phyloP scores from a whole-genome alignment of 2,113 vertebrate species.

The Meleagris gallopavo region DNA sequence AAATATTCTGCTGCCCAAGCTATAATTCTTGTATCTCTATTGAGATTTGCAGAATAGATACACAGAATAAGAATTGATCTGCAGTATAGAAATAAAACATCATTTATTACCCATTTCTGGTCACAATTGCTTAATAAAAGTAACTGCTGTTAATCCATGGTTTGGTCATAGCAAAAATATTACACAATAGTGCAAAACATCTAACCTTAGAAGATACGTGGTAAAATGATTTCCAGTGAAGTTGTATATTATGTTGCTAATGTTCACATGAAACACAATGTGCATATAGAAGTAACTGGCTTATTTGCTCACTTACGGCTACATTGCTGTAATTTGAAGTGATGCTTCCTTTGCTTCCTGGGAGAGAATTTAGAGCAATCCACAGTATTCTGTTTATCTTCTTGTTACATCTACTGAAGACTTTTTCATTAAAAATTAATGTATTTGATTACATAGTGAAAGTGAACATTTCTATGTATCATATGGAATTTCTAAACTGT shows the following conservation, averaged over 20 bases:
- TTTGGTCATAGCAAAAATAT: neutral
- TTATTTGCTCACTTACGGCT: neutral
- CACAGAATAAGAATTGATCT: neutral
- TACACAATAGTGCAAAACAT: neutral
- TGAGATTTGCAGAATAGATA: neutral
- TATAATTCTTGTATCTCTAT: conserved; percentile 22
- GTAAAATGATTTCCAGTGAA: neutral
- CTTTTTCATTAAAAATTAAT: conserved; percentile 4
- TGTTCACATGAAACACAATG: neutral
- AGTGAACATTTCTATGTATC: conserved; percentile 33
- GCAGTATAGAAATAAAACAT: neutral
- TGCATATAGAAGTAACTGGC: neutral
- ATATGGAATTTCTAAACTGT: conserved; percentile 10
- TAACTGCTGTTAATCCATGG: neutral
- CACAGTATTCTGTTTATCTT: neutral
- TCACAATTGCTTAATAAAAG: neutral
- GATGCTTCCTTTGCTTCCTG: neutral
- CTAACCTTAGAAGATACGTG: neutral
- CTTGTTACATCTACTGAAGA: neutral
- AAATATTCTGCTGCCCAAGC: neutral
- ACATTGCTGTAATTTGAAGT: neutral
- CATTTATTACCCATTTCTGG: neutral
- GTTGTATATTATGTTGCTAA: neutral
- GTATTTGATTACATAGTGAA: neutral
- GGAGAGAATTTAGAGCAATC: neutral